Base-by-base conservation (phyloP, 2,797 vertebrate species). In the Fistularia tabacaria region DNA sequence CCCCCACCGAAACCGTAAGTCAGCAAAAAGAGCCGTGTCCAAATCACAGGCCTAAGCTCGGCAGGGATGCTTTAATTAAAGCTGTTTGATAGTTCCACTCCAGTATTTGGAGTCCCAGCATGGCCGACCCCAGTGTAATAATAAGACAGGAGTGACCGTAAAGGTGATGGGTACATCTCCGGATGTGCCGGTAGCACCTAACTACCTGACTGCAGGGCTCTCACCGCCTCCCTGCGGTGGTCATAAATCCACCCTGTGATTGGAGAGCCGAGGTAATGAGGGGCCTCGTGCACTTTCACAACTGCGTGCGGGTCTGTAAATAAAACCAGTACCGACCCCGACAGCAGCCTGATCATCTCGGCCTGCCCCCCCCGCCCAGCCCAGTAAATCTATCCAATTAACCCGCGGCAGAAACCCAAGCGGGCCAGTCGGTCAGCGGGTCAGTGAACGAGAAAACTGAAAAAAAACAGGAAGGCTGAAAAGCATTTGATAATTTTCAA, bases 331-430 rank as follows among this genome's bases (percentile, higher is more conserved):
- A 14, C 61, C 76, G 83, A 84, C 84, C 83, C 77, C 71, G 79
- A 74, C 72, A 64, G 74, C 54, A 3, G 64, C 77, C 82, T 66
- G 77, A 81, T 84, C 77, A 69, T 82, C 55, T 73, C 1, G 62
- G 55, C 62, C 73, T 58, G 73, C 76, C 71, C 59, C 76, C 64
- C 86, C 81, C 69, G 2, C 73, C 79, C 60, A n/a, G n/a, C 46
- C 55, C 70, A 80, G 68, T 81, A 83, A 84, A 85, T 85, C 81
- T 62, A 66, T 81, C 78, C 74, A 80, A 85, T 88, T 85, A 86
- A 74, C 82, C 25, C 25, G 25, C 25, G 25, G 25, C 25, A 5
- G 25, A 25, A 25, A 25, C 5, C 25, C 25, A 25, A 25, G 25
- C 5, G 25, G 25, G 25, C 25, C 5, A 25, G 25, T 25, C 25